These are phyloP conservation scores for Lucilia sericata DNA, from an alignment of 1,140 invertebrate genomes.

Conservation along the genomic window DNA sequence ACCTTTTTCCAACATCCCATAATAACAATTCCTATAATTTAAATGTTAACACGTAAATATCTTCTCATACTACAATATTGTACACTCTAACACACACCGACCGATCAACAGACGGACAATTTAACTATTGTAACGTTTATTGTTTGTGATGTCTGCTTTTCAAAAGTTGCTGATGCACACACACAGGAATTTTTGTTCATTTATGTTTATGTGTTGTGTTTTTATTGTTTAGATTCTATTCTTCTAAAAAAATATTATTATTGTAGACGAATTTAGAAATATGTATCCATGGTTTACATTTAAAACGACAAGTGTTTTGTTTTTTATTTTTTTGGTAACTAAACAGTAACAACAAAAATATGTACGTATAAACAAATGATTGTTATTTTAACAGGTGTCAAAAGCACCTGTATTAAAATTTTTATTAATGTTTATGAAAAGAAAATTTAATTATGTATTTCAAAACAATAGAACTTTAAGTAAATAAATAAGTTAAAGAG, in stretches of 20 bases:
- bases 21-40: neutral
- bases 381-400: slow-evolving; percentile 39
- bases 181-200: neutral
- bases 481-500: no score
- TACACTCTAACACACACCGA: neutral
- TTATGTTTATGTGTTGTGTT: neutral
- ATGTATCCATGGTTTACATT: neutral
- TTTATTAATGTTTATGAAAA: neutral
- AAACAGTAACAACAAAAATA: no score
- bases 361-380: neutral
- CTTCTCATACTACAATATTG: no score
- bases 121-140: neutral
- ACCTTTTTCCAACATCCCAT: neutral
- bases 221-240: neutral
- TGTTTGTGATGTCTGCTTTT: neutral
- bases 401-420: slow-evolving; percentile 13
- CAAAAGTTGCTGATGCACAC: neutral
- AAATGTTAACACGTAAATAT: neutral
- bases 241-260: neutral
- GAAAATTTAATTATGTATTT: neutral
- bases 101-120: neutral
- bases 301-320: neutral
- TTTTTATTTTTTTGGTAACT: neutral
- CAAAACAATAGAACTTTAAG: no score
- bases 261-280: neutral